A percentile compares a stretch with the other conserved stretches of the same genome.
Conservation (phyloP, 2,797 vertebrate genomes). For the Pampus argenteus region DNA sequence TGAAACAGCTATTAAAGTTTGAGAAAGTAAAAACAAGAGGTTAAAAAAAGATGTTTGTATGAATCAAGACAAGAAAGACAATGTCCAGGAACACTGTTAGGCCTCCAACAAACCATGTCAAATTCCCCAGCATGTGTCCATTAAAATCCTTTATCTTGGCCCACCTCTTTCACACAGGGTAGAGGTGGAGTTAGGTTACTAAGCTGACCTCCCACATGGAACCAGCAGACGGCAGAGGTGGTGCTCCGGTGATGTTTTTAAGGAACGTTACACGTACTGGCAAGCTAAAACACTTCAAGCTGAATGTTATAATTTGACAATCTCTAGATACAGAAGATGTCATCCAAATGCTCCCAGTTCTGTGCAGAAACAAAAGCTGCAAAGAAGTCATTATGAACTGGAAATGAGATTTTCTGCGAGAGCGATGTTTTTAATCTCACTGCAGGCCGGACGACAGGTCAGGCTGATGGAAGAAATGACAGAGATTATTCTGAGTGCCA, state of each 20-base stretch:
- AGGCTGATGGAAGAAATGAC: constrained; percentile 32
- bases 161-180: constrained; percentile 46
- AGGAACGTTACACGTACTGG: constrained; percentile 1
- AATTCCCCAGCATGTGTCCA: constrained; percentile 61
- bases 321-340: constrained; percentile 1
- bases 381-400: constrained; percentile 22
- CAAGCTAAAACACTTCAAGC: background rate
- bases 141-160: constrained; percentile 57
- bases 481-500: constrained; percentile 35
- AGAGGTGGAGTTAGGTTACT: constrained; percentile 59
- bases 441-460: constrained; percentile 18
- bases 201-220: constrained; percentile 58
- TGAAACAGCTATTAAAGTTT: background rate
- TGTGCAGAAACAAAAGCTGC: background rate
- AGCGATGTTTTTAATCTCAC: constrained; percentile 61
- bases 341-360: background rate
- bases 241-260: constrained; percentile 10
- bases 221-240: constrained; percentile 4
- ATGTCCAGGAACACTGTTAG: constrained; percentile 32
- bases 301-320: background rate
- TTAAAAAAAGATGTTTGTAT: constrained; percentile 1
- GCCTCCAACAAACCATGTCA: constrained; percentile 54
- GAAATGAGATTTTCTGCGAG: constrained; percentile 38
- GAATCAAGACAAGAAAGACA: constrained; percentile 18
- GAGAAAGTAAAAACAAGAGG: constrained; percentile 16